phyloP scores from a whole-genome alignment of 2,113 vertebrate genomes.

The Ellobius talpinus region DNA sequence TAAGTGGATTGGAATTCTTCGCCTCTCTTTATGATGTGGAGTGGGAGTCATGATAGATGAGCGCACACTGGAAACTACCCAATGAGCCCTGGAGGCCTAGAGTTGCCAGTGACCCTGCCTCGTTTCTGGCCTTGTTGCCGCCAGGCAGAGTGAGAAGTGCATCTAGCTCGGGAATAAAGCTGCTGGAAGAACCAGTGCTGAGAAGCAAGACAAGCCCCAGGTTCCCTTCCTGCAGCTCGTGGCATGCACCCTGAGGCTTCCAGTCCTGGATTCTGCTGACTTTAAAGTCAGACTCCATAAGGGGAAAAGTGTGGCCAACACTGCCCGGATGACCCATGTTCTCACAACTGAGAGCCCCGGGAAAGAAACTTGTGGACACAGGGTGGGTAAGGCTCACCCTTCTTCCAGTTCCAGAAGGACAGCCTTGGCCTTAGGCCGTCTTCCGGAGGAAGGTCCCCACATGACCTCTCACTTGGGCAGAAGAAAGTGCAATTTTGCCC shows the following conservation, averaged over 20 bases:
- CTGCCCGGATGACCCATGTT: not conserved
- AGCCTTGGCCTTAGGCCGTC: not conserved
- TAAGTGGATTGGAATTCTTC: no score
- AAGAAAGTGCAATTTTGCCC: not conserved
- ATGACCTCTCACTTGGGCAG: not conserved
- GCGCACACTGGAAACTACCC: not conserved
- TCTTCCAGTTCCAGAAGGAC: not conserved
- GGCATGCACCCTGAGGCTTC: not conserved
- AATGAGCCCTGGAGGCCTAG: not conserved
- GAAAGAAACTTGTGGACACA: not conserved
- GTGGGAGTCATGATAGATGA: not conserved
- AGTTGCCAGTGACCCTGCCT: accelerated
- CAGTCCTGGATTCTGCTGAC: not conserved
- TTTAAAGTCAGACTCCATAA: not conserved
- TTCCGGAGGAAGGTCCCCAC: not conserved
- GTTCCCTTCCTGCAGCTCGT: not conserved
- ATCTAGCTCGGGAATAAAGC: not conserved
- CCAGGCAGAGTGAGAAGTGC: not conserved
- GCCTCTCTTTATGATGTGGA: not conserved
- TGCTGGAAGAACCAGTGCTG: not conserved
- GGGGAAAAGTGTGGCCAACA: not conserved
- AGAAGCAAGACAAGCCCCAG: not conserved
- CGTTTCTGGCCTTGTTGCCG: not conserved
- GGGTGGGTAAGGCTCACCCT: not conserved
- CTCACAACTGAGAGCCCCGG: not conserved